Conservation (phyloP, 2,113 vertebrate species). For the Dromaius novaehollandiae region DNA sequence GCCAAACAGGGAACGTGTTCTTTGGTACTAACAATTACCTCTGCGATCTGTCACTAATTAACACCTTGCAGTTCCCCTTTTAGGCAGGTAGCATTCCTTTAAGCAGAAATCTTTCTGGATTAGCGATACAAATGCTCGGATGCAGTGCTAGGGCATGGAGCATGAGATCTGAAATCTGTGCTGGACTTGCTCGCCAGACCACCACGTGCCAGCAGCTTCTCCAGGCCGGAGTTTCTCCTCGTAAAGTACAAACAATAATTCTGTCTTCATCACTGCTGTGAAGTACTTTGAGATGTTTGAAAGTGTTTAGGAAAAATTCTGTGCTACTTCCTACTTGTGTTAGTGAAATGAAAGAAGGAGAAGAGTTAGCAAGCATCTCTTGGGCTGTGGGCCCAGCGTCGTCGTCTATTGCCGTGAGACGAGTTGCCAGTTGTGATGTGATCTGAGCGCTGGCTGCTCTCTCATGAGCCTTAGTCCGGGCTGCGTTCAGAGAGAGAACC, state of each 20-base stretch:
- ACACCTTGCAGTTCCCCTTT: background rate
- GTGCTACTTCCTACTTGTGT: background rate
- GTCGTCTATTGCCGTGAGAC: rapidly evolving
- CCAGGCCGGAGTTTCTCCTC: rapidly evolving
- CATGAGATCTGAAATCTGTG: rapidly evolving
- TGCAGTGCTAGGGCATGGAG: rapidly evolving
- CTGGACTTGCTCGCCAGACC: background rate
- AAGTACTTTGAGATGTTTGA: background rate
- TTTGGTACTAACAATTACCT: background rate
- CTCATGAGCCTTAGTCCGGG: background rate
- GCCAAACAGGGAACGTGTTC: background rate
- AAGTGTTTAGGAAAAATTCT: background rate
- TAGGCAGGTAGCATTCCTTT: background rate
- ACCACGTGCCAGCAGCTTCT: rapidly evolving
- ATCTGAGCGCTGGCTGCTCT: background rate
- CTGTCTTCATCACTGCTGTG: background rate
- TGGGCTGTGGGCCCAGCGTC: background rate
- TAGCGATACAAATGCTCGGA: background rate
- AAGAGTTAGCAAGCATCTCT: background rate
- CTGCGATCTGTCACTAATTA: background rate
- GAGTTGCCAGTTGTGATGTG: rapidly evolving
- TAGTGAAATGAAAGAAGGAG: background rate
- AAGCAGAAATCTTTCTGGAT: background rate
- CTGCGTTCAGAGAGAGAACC: background rate
- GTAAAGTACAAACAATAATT: rapidly evolving